Evolutionary conservation across 2,797 vertebrate species (phyloP), one percentile per base, ranked within the genome.

Genomic region (Linurgus olivaceus): DNA sequence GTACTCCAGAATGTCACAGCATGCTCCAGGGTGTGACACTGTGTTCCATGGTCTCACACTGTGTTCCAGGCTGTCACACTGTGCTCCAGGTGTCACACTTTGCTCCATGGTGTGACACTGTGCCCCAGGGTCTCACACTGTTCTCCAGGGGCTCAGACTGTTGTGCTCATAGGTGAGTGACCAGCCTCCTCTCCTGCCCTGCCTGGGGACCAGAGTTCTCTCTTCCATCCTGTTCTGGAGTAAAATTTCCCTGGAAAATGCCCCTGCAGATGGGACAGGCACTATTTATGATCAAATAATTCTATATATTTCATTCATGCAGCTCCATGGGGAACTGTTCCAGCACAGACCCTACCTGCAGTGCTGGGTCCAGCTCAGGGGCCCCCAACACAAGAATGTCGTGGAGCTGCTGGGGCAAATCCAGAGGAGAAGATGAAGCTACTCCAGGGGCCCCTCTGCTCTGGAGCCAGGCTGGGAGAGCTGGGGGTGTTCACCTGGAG

Each of bases 201-300:
- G n/a, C 35, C 33, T 78, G 70, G 20, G 48, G 23, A 7, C 5
- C 29, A 7, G 44, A 10, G 10, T 14, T 72, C 19, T 3, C 12
- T 42, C 40, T 65, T 31, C 9, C 14, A 21, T 16, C 5, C 31
- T 55, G 7, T 50, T 81, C 40, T 76, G 18, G 8, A 37, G 17
- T 50, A 54, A 21, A 29, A 74, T 63, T 40, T 73, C 61, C 35
- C 38, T 42, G 37, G 62, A 51, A 70, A 78, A 81, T 24, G 24
- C 10, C 38, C 29, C 26, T 4, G 0, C 6, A 16, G 13, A 8
- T 61, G 35, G 81, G 45, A 45, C 51, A n/a, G 1, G 2, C 6
- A 10, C 3, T 62, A 13, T 68, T 72, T 71, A 11, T 63, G 33
- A 25, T 17, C 23, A 33, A 5, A 11, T 3, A 12, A n/a, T 33